A percentile compares a stretch with the other conserved stretches of the same genome.
These are phyloP conservation scores for Trichogramma pretiosum DNA, from an alignment of 1,140 invertebrate genomes.

Conservation along the genomic window DNA sequence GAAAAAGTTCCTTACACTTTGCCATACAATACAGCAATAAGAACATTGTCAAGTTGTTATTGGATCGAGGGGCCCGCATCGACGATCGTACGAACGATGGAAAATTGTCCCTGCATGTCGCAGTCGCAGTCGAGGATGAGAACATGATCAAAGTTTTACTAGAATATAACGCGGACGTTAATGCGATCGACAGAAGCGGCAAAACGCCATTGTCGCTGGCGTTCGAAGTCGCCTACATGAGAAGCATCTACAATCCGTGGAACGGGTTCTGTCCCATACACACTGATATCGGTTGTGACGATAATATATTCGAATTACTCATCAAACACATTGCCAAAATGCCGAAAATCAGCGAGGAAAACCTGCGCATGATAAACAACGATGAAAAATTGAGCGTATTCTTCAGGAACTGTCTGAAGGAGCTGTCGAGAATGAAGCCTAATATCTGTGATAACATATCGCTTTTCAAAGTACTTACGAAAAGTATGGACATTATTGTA, in stretches of 20 bases:
- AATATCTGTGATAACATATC: conserved; percentile 3
- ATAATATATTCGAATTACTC: conserved; percentile 3
- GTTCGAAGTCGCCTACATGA: conserved; percentile 3
- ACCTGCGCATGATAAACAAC: not conserved
- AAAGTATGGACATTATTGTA: not conserved
- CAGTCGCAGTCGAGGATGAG: conserved; percentile 3
- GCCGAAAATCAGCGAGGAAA: not conserved
- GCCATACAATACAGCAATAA: conserved; percentile 5
- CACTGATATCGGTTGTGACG: not conserved
- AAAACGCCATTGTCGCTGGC: conserved; percentile 1
- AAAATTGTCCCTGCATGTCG: not conserved
- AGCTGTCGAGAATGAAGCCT: not conserved
- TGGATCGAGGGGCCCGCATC: not conserved
- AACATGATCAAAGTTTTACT: not conserved
- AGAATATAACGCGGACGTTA: not conserved
- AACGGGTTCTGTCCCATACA: conserved; percentile 1
- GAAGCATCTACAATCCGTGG: conserved; percentile 6
- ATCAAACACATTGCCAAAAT: conserved; percentile 3
- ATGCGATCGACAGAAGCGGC: not conserved
- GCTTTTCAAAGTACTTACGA: not conserved
- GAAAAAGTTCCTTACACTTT: not conserved
- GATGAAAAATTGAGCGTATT: not conserved
- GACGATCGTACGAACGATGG: conserved; percentile 1
- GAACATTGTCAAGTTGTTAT: not conserved
- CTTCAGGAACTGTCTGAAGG: not conserved